Evolutionary conservation across 2,797 vertebrate genomes (phyloP), one percentile per base, ranked within the genome.

Genomic region (Premnoplex brunnescens): DNA sequence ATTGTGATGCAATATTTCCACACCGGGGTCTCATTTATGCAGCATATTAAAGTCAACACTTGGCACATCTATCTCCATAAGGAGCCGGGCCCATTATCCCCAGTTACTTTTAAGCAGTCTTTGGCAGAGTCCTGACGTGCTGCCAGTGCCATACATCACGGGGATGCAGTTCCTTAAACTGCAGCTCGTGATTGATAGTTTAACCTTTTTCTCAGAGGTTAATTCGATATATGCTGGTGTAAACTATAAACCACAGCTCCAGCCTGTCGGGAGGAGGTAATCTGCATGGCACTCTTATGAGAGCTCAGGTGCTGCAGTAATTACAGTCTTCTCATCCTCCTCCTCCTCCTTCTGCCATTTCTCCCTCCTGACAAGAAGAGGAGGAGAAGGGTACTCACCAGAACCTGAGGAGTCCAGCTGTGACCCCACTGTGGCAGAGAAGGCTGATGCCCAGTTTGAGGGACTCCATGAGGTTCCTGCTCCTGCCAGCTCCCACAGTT

Each of bases 171-270:
- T 91, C 90, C 91, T 95, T 95, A 96, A 96, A 91, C 95, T 96
- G 96, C 94, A 83, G 54, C 59, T 95, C 58, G 14, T 96, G 96
- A 97, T 97, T 96, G 96, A 97, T 97, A 95, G 96, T 96, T 96
- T 96, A 96, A 96, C 96, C 96, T 96, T 95, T 95, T 96, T 94
- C 95, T 91, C 23, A 5, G 95, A 95, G 96, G 96, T 97, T 96
- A 97, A 97, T 97, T 96, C 72, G 86, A 95, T 96, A 91, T 94
- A 85, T 85, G 94, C 94, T 85, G 94, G 96, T 94, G 96, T 96
- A 95, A 95, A 96, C 96, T 94, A 95, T 94, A 95, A 95, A 95
- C 91, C 96, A 93, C 82, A 95, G 96, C 95, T 74, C 92, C 90
- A 79, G 93, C 90, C 94, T 93, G 90, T 82, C 44, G 88, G 91